phyloP scores from a whole-genome alignment of 2,797 vertebrate species.

The Acanthiza pusilla region DNA sequence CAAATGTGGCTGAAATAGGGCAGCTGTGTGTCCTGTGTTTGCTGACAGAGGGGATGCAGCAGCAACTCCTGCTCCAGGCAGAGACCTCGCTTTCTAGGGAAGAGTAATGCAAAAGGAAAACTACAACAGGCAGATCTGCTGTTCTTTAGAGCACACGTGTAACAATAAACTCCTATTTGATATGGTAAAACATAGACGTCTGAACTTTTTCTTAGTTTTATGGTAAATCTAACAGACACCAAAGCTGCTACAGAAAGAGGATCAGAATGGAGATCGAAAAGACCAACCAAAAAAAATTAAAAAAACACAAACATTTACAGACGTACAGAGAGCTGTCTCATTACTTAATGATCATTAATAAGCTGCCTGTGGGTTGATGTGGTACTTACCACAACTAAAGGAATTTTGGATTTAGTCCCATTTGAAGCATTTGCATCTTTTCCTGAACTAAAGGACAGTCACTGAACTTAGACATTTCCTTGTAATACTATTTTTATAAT shows the following conservation, averaged over 20 bases:
- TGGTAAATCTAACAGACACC: not conserved
- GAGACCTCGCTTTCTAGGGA: not conserved
- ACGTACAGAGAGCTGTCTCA: not conserved
- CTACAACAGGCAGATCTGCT: not conserved
- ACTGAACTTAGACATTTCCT: not conserved
- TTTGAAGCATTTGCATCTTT: not conserved
- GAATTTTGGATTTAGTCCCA: not conserved
- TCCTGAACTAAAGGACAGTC: not conserved
- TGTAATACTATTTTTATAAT: not conserved
- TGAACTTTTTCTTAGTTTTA: not conserved
- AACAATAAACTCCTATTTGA: not conserved
- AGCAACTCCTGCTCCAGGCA: not conserved
- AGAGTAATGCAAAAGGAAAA: not conserved
- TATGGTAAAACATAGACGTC: not conserved
- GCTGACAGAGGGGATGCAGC: not conserved
- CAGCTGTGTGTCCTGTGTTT: not conserved
- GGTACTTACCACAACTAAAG: not conserved
- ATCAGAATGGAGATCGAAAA: not conserved
- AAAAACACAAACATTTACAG: not conserved
- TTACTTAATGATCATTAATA: not conserved
- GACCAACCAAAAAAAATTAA: rapidly evolving
- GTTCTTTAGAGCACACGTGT: rapidly evolving
- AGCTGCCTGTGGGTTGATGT: not conserved
- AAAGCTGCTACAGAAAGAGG: not conserved
- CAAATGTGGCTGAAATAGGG: not conserved